Conservation (phyloP, 1,140 invertebrate species). For the Maconellicoccus hirsutus region DNA sequence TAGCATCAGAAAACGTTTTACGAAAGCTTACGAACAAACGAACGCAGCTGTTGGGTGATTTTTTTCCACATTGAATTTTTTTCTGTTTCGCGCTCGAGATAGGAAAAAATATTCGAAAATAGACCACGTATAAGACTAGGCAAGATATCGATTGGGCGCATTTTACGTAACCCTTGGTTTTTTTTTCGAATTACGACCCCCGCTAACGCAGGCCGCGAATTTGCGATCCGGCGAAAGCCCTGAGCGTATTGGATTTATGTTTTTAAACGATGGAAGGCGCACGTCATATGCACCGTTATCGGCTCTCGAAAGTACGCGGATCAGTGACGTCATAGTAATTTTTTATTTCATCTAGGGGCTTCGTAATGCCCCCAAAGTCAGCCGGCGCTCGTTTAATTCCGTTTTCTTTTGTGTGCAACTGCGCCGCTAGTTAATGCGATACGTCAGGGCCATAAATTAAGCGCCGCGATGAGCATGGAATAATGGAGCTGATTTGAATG, state of each 20-base stretch:
- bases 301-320: too few species aligned
- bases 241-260: too few species aligned
- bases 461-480: background rate
- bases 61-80: background rate
- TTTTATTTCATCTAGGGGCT: background rate
- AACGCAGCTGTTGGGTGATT: background rate
- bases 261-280: too few species aligned
- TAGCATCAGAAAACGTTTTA: background rate
- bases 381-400: slow-evolving; percentile 1
- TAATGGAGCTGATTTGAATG: slow-evolving; percentile 4
- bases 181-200: background rate
- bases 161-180: background rate
- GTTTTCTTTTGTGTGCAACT: background rate
- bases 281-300: too few species aligned
- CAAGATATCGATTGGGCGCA: background rate
- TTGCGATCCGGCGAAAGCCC: too few species aligned
- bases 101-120: background rate
- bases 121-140: background rate
- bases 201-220: background rate
- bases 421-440: background rate
- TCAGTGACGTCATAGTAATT: background rate
- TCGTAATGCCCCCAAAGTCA: background rate
- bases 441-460: background rate
- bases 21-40: background rate
- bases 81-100: background rate